phyloP scores from a whole-genome alignment of 2,888 invertebrate genomes.

The Trichogramma evanescens region DNA sequence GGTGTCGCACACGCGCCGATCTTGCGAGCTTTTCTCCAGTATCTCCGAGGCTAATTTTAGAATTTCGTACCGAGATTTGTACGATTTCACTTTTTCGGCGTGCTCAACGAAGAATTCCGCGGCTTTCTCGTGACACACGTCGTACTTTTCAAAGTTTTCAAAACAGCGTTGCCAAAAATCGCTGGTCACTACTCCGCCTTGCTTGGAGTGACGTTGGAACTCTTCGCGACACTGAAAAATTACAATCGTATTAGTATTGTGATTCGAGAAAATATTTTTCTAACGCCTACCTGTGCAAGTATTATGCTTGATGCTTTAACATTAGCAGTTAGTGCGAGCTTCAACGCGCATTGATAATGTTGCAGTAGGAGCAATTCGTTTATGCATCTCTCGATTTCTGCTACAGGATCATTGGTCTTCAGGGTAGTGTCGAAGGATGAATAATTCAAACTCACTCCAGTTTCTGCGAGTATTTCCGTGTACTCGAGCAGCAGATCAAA shows the following conservation, averaged over 20 bases:
- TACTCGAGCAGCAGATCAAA: conserved; percentile 49
- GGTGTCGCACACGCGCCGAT: conserved; percentile 33
- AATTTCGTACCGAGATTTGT: conserved; percentile 38
- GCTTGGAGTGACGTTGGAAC: conserved; percentile 47
- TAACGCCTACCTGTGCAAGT: conserved; percentile 33
- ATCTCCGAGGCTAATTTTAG: conserved; percentile 37
- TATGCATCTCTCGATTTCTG: conserved; percentile 53
- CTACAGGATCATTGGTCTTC: conserved; percentile 49
- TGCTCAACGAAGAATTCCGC: conserved; percentile 59
- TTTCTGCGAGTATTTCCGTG: conserved; percentile 55
- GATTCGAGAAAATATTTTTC: neutral
- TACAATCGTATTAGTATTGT: neutral
- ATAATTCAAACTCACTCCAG: conserved; percentile 53
- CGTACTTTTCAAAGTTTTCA: conserved; percentile 54
- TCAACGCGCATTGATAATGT: conserved; percentile 55
- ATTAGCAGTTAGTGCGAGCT: conserved; percentile 50
- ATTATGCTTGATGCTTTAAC: conserved; percentile 37
- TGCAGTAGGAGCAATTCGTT: conserved; percentile 50
- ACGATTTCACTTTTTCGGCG: conserved; percentile 48
- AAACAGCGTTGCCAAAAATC: conserved; percentile 58
- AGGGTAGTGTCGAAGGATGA: conserved; percentile 48
- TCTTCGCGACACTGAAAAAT: conserved; percentile 38
- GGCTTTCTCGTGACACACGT: conserved; percentile 57
- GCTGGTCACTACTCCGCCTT: conserved; percentile 32
- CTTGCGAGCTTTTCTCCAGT: conserved; percentile 31